phyloP scores from a whole-genome alignment of 1,140 invertebrate species.

The Ptiloglossa arizonensis region DNA sequence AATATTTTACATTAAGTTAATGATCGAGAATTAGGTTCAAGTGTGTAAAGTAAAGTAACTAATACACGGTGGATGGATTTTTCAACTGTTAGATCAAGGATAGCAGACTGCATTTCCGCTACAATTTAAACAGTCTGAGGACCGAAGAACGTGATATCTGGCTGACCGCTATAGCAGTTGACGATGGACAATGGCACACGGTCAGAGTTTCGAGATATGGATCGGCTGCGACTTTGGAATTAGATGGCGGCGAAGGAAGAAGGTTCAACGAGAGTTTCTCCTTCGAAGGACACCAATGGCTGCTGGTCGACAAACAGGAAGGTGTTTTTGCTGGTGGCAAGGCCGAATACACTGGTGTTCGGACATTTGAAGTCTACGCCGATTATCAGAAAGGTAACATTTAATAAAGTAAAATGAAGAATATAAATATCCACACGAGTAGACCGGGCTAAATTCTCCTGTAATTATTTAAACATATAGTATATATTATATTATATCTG shows the following conservation, averaged over 20 bases:
- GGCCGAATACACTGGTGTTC: slow-evolving; percentile 95
- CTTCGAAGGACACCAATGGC: slow-evolving; percentile 95
- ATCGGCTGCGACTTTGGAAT: slow-evolving; percentile 94
- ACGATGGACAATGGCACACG: slow-evolving; percentile 98
- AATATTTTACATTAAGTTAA: not conserved
- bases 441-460: too few relatives aligned
- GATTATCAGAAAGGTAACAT: slow-evolving; percentile 96
- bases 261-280: slow-evolving; percentile 97
- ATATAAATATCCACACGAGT: too few relatives aligned
- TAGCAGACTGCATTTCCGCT: slow-evolving; percentile 93
- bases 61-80: not conserved
- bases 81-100: slow-evolving; percentile 87
- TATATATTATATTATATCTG: too few relatives aligned
- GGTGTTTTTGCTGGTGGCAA: slow-evolving; percentile 97
- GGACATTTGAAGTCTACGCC: slow-evolving; percentile 96
- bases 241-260: slow-evolving; percentile 97
- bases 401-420: too few relatives aligned
- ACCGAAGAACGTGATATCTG: slow-evolving; percentile 95
- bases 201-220: slow-evolving; percentile 94
- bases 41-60: too few relatives aligned
- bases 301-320: slow-evolving; percentile 96
- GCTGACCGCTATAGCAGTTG: slow-evolving; percentile 93
- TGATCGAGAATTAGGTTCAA: too few relatives aligned
- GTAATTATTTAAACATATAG: too few relatives aligned
- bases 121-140: slow-evolving; percentile 94